Conservation (phyloP, 1,140 invertebrate species). For the Diachasmimorpha longicaudata region DNA sequence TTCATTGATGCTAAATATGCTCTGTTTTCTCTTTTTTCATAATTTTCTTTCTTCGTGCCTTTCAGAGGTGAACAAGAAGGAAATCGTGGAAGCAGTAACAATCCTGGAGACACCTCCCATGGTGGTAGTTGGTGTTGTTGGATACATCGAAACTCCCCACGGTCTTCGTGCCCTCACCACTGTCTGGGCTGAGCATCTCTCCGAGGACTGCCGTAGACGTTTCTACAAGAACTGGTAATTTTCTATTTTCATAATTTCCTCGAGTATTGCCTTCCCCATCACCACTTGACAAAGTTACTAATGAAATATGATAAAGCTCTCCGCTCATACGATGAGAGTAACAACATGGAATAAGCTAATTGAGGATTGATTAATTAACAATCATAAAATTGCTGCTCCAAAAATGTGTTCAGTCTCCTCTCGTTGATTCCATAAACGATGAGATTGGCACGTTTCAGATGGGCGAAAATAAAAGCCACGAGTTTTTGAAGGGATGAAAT, state of each 20-base stretch:
- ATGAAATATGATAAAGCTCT: constrained; percentile 39
- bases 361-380: constrained; percentile 16
- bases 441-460: constrained; percentile 47
- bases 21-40: too few relatives aligned
- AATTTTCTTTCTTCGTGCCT: constrained; percentile 23
- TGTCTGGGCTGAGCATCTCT: constrained; percentile 98
- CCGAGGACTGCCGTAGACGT: constrained; percentile 95
- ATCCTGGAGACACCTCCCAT: constrained; percentile 98
- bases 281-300: neutral
- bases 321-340: constrained; percentile 51
- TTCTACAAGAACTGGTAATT: constrained; percentile 99
- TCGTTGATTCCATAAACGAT: constrained; percentile 35
- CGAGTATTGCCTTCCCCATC: too few relatives aligned
- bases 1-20: too few relatives aligned
- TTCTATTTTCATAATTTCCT: neutral
- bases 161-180: constrained; percentile 94
- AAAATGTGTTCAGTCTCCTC: constrained; percentile 46
- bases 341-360: constrained; percentile 34
- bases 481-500: constrained; percentile 21
- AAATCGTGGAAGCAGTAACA: constrained; percentile 98
- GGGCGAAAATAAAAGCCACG: neutral
- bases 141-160: constrained; percentile 98
- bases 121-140: constrained; percentile 96
- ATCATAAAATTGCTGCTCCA: constrained; percentile 30
- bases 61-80: constrained; percentile 99